These are phyloP conservation scores for Glaucidium brasilianum DNA, from an alignment of 2,113 vertebrate genomes.

Conservation along the genomic window DNA sequence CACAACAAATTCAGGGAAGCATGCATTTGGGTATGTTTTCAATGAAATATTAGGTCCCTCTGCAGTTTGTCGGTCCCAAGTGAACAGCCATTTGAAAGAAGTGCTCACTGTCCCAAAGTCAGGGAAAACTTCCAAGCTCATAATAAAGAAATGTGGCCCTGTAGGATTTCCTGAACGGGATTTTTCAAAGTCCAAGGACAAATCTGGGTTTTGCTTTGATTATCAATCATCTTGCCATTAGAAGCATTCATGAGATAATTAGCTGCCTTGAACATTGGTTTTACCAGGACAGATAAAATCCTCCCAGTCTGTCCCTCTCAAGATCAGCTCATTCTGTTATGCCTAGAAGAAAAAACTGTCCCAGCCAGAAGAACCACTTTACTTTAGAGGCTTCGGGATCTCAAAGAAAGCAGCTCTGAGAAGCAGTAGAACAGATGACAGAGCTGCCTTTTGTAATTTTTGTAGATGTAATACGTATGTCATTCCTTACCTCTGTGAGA, in stretches of 20 bases:
- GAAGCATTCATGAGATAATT: neutral
- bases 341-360: neutral
- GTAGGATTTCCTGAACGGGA: neutral
- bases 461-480: neutral
- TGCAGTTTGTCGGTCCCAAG: neutral
- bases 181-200: neutral
- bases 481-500: neutral
- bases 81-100: neutral
- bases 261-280: neutral
- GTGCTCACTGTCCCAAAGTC: neutral
- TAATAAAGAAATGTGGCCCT: neutral
- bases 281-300: neutral
- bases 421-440: neutral
- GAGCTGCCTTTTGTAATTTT: neutral
- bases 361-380: neutral
- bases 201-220: neutral
- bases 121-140: neutral
- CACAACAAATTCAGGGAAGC: neutral
- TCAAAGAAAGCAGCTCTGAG: neutral
- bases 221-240: neutral
- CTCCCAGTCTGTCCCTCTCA: neutral
- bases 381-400: neutral
- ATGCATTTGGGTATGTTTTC: neutral
- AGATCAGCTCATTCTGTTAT: neutral
- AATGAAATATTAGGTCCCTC: neutral